Evolutionary conservation across 1,140 invertebrate genomes (phyloP), one percentile per base, ranked within the genome.

Genomic region (Hycleus cichorii): DNA sequence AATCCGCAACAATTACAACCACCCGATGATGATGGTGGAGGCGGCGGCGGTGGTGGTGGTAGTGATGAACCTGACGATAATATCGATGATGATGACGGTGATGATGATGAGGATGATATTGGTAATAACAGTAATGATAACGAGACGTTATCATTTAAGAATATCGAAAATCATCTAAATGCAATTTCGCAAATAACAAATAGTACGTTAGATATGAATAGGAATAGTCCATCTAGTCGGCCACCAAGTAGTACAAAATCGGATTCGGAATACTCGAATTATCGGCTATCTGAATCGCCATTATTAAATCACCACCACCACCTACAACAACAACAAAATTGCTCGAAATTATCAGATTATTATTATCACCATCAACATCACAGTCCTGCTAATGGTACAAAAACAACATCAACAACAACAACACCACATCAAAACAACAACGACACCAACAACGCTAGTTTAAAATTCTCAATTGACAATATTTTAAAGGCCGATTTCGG

Each of bases 381-480:
- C 32, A 32, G 32, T 7, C 32, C 7, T 4, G 32, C 32, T 32
- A 32, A 32, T 11, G 43, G 43, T 2, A 12, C 5, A 5, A 4
- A 47, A 60, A 67, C 38, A 64, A 64, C 48, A 64, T 65, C 57
- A 59, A 64, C 54, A 56, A 69, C 12, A 64, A 68, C 47, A 63
- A 68, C 47, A 63, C 71, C 12, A 74, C 74, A 42, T 42, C 9
- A 42, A 47, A 76, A 78, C 46, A 76, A 79, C 47, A 76, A 78
- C 50, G 73, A 78, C n/a, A 75, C 76, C 2, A 84, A 84, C 63
- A 85, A 85, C 56, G 77, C 78, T 8, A 81, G 80, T 61, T 73
- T 94, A 1, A 93, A 93, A 66, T 95, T 95, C 76, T 93, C 90
- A 62, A 95, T 95, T 74, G 91, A 93, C 68, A 93, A 93, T 76